Conservation (phyloP, 2,797 vertebrate genomes). For the Poecilia gillii region DNA sequence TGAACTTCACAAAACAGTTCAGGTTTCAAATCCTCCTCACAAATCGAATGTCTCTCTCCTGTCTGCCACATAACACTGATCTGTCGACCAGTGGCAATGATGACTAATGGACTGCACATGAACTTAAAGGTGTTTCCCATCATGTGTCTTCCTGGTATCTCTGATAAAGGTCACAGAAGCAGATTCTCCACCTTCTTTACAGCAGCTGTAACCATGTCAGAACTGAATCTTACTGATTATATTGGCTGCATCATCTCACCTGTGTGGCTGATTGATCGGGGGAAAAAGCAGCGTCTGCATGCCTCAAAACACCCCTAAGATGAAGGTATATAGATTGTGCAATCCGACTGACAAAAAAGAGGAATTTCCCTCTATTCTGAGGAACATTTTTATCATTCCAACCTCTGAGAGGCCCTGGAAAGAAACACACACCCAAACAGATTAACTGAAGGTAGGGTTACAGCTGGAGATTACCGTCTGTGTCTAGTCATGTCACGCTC, state of each 20-base stretch:
- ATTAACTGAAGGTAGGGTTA: slow-evolving; percentile 39
- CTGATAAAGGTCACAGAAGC: slow-evolving; percentile 20
- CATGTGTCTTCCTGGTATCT: background rate
- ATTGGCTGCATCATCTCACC: slow-evolving; percentile 9
- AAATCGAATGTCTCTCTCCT: background rate
- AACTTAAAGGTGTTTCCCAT: slow-evolving; percentile 4
- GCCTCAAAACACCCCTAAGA: slow-evolving; percentile 46
- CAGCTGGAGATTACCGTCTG: slow-evolving; percentile 33
- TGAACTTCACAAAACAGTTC: background rate
- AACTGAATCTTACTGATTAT: slow-evolving; percentile 26
- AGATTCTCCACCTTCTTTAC: slow-evolving; percentile 11
- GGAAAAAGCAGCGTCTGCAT: slow-evolving; percentile 17
- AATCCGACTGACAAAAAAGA: slow-evolving; percentile 64
- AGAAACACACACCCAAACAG: slow-evolving; percentile 62
- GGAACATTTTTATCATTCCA: slow-evolving; percentile 75
- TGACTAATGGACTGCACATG: slow-evolving; percentile 1
- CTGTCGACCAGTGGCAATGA: background rate
- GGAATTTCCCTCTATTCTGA: slow-evolving; percentile 74
- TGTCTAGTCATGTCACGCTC: slow-evolving; percentile 55
- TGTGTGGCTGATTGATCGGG: slow-evolving; percentile 17
- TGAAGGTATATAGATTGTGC: slow-evolving; percentile 51
- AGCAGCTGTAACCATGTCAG: background rate
- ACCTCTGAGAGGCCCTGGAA: slow-evolving; percentile 56
- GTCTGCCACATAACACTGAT: background rate
- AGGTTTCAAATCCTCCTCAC: background rate